Evolutionary conservation across 2,797 vertebrate genomes (phyloP).

Genomic region (Catharus ustulatus): DNA sequence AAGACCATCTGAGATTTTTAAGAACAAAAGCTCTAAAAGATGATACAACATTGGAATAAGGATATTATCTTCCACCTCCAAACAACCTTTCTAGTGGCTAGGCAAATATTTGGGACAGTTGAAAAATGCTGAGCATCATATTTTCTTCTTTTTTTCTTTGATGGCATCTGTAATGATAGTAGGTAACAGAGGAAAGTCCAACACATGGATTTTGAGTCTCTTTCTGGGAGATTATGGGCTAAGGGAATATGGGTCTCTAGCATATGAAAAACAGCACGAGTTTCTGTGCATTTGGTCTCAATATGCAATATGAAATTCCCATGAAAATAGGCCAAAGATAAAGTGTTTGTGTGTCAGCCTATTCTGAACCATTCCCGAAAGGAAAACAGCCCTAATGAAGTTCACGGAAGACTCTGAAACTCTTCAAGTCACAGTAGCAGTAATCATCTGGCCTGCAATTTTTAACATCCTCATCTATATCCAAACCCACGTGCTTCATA

Average conservation of each 20-base stretch:
- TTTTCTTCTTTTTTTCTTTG: neutral
- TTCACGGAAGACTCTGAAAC: neutral
- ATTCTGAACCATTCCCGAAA: neutral
- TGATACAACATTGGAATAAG: neutral
- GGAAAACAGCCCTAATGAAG: neutral
- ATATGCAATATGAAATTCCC: neutral
- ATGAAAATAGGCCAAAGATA: neutral
- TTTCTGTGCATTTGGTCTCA: neutral
- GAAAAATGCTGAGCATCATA: neutral
- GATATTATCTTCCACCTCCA: neutral
- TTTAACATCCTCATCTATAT: neutral
- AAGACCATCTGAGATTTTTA: neutral
- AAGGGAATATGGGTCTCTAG: rapidly evolving
- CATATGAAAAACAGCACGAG: neutral
- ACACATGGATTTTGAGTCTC: rapidly evolving
- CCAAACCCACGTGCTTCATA: neutral
- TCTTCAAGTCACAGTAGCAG: neutral
- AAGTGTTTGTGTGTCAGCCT: neutral
- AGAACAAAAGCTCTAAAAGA: neutral
- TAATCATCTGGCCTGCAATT: neutral
- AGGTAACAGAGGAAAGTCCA: neutral
- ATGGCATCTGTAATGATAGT: neutral
- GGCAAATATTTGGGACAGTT: neutral
- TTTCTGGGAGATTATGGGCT: neutral
- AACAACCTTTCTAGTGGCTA: neutral